These are phyloP conservation scores for Sparus aurata DNA, from an alignment of 2,797 vertebrate species.

Conservation along the genomic window DNA sequence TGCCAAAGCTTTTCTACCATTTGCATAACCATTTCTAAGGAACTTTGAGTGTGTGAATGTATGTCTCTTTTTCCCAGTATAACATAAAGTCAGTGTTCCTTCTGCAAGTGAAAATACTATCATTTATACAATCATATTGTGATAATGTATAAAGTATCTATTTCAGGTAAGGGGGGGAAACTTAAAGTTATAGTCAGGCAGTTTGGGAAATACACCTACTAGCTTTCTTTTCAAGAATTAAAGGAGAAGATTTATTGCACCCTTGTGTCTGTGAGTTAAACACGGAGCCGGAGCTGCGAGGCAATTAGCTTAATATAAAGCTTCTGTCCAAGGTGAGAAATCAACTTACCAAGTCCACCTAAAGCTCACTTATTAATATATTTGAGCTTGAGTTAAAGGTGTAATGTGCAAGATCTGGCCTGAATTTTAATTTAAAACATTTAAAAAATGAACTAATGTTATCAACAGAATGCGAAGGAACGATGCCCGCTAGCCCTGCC, in stretches of 20 bases:
- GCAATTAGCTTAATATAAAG: background rate
- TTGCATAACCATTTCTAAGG: slow-evolving; percentile 80
- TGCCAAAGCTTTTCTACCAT: slow-evolving; percentile 85
- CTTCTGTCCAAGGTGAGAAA: background rate
- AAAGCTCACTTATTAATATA: background rate
- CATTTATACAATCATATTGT: slow-evolving; percentile 80
- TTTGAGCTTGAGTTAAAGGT: too few relatives aligned
- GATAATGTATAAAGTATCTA: slow-evolving; percentile 66
- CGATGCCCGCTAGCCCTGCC: too few relatives aligned
- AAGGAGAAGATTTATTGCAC: slow-evolving; percentile 18
- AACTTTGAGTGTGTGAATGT: slow-evolving; percentile 77
- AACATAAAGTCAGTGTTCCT: slow-evolving; percentile 73
- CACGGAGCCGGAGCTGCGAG: background rate
- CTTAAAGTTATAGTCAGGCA: slow-evolving; percentile 23
- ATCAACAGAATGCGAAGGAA: too few relatives aligned
- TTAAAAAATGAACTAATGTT: too few relatives aligned
- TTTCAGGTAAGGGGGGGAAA: slow-evolving; percentile 46
- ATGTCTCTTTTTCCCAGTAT: slow-evolving; percentile 61
- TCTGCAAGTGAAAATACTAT: slow-evolving; percentile 66
- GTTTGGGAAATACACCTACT: slow-evolving; percentile 29
- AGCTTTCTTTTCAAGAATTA: slow-evolving; percentile 2
- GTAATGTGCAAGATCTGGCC: too few relatives aligned
- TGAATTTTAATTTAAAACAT: too few relatives aligned
- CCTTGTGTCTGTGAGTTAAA: background rate
- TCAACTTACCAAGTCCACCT: background rate